Percentiles rank a stretch among this genome's conserved stretches.
phyloP scores from a whole-genome alignment of 2,797 vertebrate genomes.

The Epinephelus coioides region DNA sequence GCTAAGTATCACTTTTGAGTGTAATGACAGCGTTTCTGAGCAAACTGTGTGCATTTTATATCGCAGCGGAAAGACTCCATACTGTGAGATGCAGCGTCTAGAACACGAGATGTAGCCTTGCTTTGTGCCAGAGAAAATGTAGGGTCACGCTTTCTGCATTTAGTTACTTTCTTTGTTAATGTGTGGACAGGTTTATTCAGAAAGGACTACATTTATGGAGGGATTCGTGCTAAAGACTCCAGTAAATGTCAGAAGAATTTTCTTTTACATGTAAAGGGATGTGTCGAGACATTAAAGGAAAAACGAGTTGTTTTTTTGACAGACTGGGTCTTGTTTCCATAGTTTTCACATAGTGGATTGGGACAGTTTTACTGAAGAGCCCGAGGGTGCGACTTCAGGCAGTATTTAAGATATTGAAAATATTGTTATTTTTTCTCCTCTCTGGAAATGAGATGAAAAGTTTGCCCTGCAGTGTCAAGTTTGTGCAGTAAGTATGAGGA shows the following conservation, averaged over 20 bases:
- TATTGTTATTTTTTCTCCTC: not conserved
- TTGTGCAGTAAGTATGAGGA: too few relatives aligned
- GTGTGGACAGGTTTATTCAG: slow-evolving; percentile 58
- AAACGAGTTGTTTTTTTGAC: not conserved
- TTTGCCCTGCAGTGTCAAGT: not conserved
- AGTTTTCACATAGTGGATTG: not conserved
- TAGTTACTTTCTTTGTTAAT: slow-evolving; percentile 37
- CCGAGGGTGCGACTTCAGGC: not conserved
- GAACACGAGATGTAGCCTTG: slow-evolving; percentile 41
- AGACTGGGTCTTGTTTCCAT: not conserved
- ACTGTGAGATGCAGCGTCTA: slow-evolving; percentile 53
- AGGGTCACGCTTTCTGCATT: slow-evolving; percentile 29
- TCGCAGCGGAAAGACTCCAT: slow-evolving; percentile 53
- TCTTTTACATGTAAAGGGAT: slow-evolving; percentile 30
- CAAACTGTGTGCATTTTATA: slow-evolving; percentile 70
- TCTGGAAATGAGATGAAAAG: not conserved
- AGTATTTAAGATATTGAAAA: not conserved
- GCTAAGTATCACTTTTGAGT: slow-evolving; percentile 74
- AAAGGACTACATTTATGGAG: slow-evolving; percentile 35
- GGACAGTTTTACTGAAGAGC: not conserved
- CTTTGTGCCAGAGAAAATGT: slow-evolving; percentile 26
- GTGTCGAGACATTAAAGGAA: slow-evolving; percentile 1
- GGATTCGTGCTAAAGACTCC: slow-evolving; percentile 14
- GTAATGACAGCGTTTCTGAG: slow-evolving; percentile 77
- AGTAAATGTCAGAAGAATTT: slow-evolving; percentile 51